Base-by-base conservation (phyloP, 2,797 vertebrate genomes). In the Alectoris magna region DNA sequence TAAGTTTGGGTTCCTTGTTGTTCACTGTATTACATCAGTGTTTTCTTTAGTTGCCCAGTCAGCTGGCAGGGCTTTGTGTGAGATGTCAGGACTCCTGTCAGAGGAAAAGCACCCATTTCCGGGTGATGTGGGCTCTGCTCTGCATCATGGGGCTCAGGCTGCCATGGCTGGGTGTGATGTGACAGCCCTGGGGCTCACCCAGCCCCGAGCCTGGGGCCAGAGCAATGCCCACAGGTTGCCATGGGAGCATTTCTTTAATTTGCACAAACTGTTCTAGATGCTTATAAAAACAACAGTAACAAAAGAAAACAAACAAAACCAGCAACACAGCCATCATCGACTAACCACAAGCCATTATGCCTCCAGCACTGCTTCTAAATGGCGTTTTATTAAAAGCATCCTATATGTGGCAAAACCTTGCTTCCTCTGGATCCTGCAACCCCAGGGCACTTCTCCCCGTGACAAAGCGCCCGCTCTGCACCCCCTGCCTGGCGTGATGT, bases 41-140 rank as follows among this genome's bases (percentile, higher is more conserved):
- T 92, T 96, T 94, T 95, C 92, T 93, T 93, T 96, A 96, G 91
- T 90, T 96, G 95, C 91, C 93, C 83, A 95, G 95, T 95, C 95
- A 96, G 94, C 91, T 95, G 94, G 94, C 94, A 92, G 69, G 94
- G 87, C 83, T 71, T 75, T 70, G 85, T 75, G 67, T 94, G 95
- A 87, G 86, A 93, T 92, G 95, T 94, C 73, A 74, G 95, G 94
- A 46, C 85, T 91, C 36, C 67, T 91, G 85, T 75, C 91, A 82
- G 91, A 77, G 92, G 87, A 84, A 56, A 96, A 93, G 84, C 62
- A 43, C 6, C 73, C 62, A 39, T 87, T 96, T 88, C 94, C 36
- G 10, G 64, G 79, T 77, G 91, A 63, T 67, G 85, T 6, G 87
- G 63, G 79, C 56, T 95, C 92, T 87, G 91, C 67, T 88, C 79